A percentile compares a stretch with the other conserved stretches of the same genome.
Conservation (phyloP, 1,140 invertebrate genomes). For the Drosophila leontia region DNA sequence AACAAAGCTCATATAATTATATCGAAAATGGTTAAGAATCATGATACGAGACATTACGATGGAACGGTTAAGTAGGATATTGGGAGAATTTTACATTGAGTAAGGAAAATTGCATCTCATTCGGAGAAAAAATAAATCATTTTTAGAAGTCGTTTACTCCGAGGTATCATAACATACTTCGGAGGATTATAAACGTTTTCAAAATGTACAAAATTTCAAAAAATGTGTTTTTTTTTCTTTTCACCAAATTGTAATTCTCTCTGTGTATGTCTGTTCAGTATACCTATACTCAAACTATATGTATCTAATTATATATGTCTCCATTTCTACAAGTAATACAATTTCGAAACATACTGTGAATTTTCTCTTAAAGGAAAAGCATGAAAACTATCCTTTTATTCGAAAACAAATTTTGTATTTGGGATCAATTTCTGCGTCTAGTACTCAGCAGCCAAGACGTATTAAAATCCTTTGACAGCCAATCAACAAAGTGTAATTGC, state of each 20-base stretch:
- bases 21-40: neutral
- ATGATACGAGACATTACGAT: neutral
- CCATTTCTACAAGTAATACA: too few species aligned
- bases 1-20: neutral
- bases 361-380: too few species aligned
- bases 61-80: neutral
- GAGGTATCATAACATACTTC: neutral
- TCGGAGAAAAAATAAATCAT: neutral
- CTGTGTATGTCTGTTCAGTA: too few species aligned
- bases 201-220: neutral
- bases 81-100: too few species aligned
- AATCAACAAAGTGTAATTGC: constrained; percentile 10
- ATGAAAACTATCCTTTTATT: too few species aligned
- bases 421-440: too few species aligned
- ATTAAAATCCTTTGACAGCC: constrained; percentile 10
- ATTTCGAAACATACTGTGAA: too few species aligned
- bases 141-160: neutral
- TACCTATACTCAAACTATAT: too few species aligned
- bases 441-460: neutral
- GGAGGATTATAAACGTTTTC: neutral
- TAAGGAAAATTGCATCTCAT: neutral
- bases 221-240: neutral
- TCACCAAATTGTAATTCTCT: neutral
- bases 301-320: too few species aligned
- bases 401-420: too few species aligned